These are phyloP conservation scores for Pangasius macronema DNA, from an alignment of 2,797 vertebrate genomes.

Conservation along the genomic window DNA sequence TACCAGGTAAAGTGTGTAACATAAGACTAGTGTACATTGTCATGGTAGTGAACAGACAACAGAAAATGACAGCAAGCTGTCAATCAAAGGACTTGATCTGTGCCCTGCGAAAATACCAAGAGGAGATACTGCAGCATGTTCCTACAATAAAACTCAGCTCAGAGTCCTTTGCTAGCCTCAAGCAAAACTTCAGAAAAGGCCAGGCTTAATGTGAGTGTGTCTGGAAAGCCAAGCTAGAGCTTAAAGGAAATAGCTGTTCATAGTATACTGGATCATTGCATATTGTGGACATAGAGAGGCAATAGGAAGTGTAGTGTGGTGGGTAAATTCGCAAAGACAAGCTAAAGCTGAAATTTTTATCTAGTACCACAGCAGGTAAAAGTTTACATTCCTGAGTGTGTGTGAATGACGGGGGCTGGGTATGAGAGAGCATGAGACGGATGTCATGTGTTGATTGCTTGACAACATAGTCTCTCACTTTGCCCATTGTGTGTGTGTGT, in stretches of 20 bases:
- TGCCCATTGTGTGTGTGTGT: not conserved
- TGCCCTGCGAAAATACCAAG: not conserved
- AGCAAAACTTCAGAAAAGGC: not conserved
- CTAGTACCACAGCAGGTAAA: not conserved
- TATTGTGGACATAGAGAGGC: not conserved
- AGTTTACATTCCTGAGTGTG: not conserved
- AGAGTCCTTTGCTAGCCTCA: not conserved
- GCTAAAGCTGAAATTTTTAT: not conserved
- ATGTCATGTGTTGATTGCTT: not conserved
- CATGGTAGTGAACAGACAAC: not conserved
- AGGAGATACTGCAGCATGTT: no score
- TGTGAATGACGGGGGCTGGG: not conserved
- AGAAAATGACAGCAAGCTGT: not conserved
- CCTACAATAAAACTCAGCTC: not conserved
- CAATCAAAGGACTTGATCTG: not conserved
- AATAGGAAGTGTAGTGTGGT: no score
- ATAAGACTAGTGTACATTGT: not conserved
- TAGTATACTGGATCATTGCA: not conserved
- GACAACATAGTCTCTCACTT: not conserved
- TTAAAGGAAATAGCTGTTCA: not conserved
- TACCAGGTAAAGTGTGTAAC: not conserved
- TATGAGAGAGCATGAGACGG: not conserved
- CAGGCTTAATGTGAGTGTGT: not conserved
- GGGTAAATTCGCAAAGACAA: not conserved
- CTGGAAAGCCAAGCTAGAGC: not conserved